Base-by-base conservation (phyloP, 1,140 invertebrate genomes). In the Drosophila nasuta region DNA sequence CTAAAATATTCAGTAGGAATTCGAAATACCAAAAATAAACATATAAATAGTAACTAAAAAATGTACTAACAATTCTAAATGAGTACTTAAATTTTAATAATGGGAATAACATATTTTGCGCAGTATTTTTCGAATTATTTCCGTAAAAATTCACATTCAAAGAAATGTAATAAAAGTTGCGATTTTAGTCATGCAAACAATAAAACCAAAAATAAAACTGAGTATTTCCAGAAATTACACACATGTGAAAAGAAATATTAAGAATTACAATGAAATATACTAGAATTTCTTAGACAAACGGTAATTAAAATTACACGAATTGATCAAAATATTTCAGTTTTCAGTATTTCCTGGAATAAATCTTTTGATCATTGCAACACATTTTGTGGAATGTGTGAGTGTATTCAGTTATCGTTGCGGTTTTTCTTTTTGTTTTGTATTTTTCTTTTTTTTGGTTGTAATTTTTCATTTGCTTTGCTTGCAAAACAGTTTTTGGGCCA, bases 401-500 rank as follows among this genome's bases (percentile, higher is more conserved):
- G 75, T 15, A 77, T 75, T 56, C 13, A n/a, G 8, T 13, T 11
- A 25, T 51, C 45, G 69, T 15, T 17, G 15, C 17, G 54, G 30
- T 68, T 45, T 68, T 25, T 13, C 43, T 49, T 33, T 15, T 60
- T 41, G 1, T n/a, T 52, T 20, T 38, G 17, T 15, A 30, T n/a
- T n/a, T n/a, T n/a, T n/a, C n/a, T 17, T 11, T 56, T 45, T 4
- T 28, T 45, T 41, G 6, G 17, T 60, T 38, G 43, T 20, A 46
- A 41, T 33, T 65, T 65, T 73, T 56, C 52, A 65, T 81, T 76
- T 71, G 20, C 41, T 1, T 28, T 20, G 43, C 56, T 57, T 38
- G 79, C 73, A 10, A 73, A 68, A 76, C 43, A 51, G 35, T 48
- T 77, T 77, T 62, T 65, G 52, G 74, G 63, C 66, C 67, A 77